These are phyloP conservation scores for Cepaea hortensis DNA, from an alignment of 2,888 invertebrate species.

Conservation along the genomic window DNA sequence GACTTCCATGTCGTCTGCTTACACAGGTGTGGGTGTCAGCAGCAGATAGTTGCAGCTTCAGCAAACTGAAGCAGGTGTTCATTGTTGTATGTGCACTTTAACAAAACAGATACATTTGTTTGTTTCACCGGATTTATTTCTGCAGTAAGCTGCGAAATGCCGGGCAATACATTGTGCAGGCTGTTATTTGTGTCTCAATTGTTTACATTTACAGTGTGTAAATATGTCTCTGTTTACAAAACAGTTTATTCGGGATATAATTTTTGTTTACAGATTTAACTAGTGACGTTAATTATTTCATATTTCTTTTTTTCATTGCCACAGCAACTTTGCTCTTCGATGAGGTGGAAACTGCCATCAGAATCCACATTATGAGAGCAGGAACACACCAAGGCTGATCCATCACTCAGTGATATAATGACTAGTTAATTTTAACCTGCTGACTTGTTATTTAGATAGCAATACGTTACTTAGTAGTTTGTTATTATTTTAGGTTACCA, in stretches of 20 bases:
- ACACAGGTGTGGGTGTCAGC: too few species aligned
- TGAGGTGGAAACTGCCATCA: constrained; percentile 1
- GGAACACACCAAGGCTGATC: not conserved
- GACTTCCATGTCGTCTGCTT: too few species aligned
- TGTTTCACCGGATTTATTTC: too few species aligned
- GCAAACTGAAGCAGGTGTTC: too few species aligned
- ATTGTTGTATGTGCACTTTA: too few species aligned
- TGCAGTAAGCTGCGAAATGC: too few species aligned
- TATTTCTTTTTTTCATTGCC: not conserved
- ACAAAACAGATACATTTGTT: too few species aligned
- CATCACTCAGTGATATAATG: not conserved
- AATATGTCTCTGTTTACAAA: not conserved
- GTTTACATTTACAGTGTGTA: not conserved
- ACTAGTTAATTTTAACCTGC: not conserved
- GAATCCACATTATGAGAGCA: constrained; percentile 27
- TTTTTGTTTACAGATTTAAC: not conserved
- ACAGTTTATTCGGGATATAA: not conserved
- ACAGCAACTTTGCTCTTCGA: constrained; percentile 11
- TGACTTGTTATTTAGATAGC: not conserved
- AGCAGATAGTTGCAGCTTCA: too few species aligned
- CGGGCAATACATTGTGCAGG: too few species aligned
- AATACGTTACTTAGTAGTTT: not conserved
- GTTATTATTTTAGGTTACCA: not conserved
- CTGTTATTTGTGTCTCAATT: too few species aligned
- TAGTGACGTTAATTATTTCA: not conserved